Evolutionary conservation across 2,113 vertebrate species (phyloP).

Genomic region (Centropus unirufus): DNA sequence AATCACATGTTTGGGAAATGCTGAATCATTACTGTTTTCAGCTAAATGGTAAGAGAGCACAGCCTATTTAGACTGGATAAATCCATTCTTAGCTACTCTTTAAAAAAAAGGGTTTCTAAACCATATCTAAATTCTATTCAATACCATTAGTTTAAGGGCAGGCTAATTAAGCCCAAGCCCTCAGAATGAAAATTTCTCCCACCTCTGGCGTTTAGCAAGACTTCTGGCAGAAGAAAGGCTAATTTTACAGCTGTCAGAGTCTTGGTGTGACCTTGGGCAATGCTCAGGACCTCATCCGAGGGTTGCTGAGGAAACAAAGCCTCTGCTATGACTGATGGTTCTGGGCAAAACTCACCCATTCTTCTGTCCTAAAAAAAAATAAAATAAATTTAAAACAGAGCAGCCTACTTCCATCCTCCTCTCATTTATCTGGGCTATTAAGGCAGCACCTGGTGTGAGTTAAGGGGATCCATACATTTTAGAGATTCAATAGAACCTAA

Average conservation of each 20-base stretch:
- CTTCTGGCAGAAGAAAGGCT: background rate
- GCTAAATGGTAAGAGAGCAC: background rate
- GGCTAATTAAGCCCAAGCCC: background rate
- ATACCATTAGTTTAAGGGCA: background rate
- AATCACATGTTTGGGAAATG: background rate
- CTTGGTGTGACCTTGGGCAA: background rate
- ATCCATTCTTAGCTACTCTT: background rate
- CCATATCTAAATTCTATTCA: background rate
- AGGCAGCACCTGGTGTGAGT: background rate
- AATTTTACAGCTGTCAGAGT: background rate
- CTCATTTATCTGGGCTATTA: background rate
- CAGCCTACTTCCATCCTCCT: background rate
- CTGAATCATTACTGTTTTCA: constrained; percentile 3
- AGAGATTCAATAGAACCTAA: background rate
- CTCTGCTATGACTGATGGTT: background rate
- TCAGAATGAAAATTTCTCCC: background rate
- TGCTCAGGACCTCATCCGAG: background rate
- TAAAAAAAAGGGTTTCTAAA: background rate
- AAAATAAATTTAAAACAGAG: background rate
- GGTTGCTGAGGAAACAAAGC: background rate
- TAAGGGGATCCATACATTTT: background rate
- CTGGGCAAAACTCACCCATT: background rate
- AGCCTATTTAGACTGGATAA: background rate
- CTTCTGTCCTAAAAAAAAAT: background rate
- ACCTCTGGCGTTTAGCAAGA: background rate